phyloP scores from a whole-genome alignment of 2,888 invertebrate species.

The Leptura quadrifasciata region DNA sequence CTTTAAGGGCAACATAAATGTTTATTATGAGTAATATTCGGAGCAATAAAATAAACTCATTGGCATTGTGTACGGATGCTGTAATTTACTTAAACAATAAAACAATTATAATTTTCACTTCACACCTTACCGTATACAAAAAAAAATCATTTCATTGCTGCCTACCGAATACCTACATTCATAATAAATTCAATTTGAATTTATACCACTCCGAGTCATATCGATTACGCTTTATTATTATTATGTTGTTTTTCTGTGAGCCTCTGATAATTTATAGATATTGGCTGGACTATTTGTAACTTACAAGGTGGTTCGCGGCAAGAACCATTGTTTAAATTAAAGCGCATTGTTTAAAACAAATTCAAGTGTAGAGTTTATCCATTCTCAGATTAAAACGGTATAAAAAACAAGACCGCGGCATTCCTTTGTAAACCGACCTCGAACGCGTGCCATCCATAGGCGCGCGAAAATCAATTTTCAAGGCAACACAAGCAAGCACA shows the following conservation, averaged over 20 bases:
- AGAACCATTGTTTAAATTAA: too few species aligned
- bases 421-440: too few species aligned
- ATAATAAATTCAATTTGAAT: neutral
- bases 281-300: conserved; percentile 7
- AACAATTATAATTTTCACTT: neutral
- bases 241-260: conserved; percentile 7
- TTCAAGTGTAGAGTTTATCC: too few species aligned
- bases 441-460: too few species aligned
- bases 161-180: neutral
- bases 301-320: neutral
- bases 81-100: neutral
- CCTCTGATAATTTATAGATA: conserved; percentile 1
- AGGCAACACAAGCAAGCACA: too few species aligned
- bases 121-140: neutral
- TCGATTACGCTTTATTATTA: conserved; percentile 1
- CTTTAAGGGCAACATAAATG: conserved; percentile 24
- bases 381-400: too few species aligned
- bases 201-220: neutral
- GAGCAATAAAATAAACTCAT: conserved; percentile 7
- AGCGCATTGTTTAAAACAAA: too few species aligned
- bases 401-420: too few species aligned
- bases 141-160: neutral
- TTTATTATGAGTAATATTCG: neutral
- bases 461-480: too few species aligned
- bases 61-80: neutral